Evolutionary conservation across 2,113 vertebrate genomes (phyloP), one percentile per base, ranked within the genome.

Genomic region (Camelus bactrianus): DNA sequence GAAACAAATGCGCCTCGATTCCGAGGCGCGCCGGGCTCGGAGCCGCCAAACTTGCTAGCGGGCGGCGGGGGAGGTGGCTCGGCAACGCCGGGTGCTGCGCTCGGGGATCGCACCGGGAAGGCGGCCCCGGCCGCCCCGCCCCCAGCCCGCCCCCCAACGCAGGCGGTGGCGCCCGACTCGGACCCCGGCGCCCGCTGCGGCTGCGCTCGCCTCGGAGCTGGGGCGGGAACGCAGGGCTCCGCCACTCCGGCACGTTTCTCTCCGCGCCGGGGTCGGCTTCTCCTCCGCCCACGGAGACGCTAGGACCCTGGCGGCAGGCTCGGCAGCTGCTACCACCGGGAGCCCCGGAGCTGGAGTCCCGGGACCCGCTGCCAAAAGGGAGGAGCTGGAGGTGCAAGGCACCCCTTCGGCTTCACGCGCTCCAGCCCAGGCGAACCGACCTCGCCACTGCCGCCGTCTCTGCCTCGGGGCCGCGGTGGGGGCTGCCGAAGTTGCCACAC

Each of bases 41-140:
- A 88, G 93, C 92, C 19, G 93, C 95, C 96, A 96, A 97, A 97
- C 97, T 98, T 97, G 96, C 96, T 64, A 35, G 93, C 93, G 89
- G 94, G 96, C 90, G 60, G 86, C 83, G 4, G 88, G 96, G 95
- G 97, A 93, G 92, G 93, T 22, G 97, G 89, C 50, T 91, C 26
- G 35, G 84, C 80, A 2, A 85, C 84, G 79, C 85, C 4, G 85
- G 96, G 93, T 52, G 94, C 90, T 0, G 93, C 84, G 96, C 97
- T 94, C 58, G 5, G 95, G 82, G 89, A 95, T 96, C 60, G 83
- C 95, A 89, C 93, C 3, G 1, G 75, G 48, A 92, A 67, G 69
- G 93, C 94, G 52, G 89, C 96, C 97, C 94, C 28, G 67, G 97
- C 97, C 96, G 97, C 97, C 97, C 92, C 94, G 73, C 97, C 96